Conservation (phyloP, 1,140 invertebrate species). For the Brachionus asplanchnoidis region DNA sequence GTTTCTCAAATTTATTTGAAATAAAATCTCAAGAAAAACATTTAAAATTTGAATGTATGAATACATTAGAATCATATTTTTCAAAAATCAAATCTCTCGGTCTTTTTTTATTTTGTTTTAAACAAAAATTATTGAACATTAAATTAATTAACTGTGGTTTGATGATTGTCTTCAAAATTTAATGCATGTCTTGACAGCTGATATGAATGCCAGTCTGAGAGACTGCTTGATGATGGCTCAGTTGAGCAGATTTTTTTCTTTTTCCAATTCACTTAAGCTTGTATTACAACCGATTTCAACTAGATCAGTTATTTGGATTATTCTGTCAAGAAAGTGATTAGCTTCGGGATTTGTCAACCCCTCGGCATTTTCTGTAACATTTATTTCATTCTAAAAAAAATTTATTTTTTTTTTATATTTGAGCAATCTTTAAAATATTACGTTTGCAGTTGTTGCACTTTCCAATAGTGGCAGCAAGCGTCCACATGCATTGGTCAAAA, state of each 20-base stretch:
- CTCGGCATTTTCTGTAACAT: conserved; percentile 95
- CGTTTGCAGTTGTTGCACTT: conserved; percentile 87
- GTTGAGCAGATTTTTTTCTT: conserved; percentile 99
- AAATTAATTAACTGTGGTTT: not conserved
- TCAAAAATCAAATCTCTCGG: too few species aligned
- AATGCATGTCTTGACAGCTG: not conserved
- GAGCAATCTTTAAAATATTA: conserved; percentile 65
- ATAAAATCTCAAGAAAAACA: too few species aligned
- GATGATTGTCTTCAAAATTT: not conserved
- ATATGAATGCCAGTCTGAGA: conserved; percentile 65
- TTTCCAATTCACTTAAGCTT: conserved; percentile 93
- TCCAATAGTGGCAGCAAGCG: conserved; percentile 90
- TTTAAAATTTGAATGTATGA: too few species aligned
- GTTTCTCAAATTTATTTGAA: too few species aligned
- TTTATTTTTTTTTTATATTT: conserved; percentile 16
- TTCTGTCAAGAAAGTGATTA: conserved; percentile 86
- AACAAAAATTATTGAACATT: too few species aligned
- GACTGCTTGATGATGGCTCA: conserved; percentile 95
- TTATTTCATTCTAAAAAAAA: conserved; percentile 79
- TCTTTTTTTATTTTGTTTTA: too few species aligned
- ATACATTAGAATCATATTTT: too few species aligned
- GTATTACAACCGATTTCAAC: conserved; percentile 93
- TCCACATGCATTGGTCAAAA: conserved; percentile 96
- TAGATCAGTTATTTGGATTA: conserved; percentile 96
- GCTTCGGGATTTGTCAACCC: conserved; percentile 96